Evolutionary conservation across 92 coral and sea anemone genomes (phyloP).

Genomic region (Ricordea florida): DNA sequence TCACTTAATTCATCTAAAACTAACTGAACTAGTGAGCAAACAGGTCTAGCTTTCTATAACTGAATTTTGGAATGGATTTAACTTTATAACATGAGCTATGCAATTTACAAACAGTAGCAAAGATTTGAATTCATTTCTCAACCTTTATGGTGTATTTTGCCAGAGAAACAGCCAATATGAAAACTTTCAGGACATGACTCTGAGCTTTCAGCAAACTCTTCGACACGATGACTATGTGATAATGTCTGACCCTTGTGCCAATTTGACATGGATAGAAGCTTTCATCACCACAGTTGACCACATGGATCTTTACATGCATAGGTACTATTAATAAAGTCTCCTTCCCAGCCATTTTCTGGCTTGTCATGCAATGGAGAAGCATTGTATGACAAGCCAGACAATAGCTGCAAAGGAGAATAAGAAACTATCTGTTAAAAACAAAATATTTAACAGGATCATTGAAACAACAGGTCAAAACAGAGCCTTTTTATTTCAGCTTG

Average conservation of each 20-base stretch:
- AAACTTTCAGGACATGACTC: conserved; percentile 96
- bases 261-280: conserved; percentile 93
- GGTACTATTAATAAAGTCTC: too few species aligned
- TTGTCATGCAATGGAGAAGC: too few species aligned
- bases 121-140: neutral
- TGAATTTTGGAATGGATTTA: neutral
- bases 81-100: neutral
- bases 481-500: too few species aligned
- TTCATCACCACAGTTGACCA: conserved; percentile 89
- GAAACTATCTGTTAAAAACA: neutral
- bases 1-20: too few species aligned
- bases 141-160: neutral
- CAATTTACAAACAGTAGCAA: too few species aligned
- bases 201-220: conserved; percentile 81
- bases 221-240: conserved; percentile 93
- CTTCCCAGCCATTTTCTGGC: too few species aligned
- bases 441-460: neutral
- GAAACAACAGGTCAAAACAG: neutral
- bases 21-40: too few species aligned
- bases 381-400: too few species aligned
- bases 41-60: neutral
- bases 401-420: neutral
- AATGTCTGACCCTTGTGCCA: conserved; percentile 94
- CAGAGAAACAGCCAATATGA: conserved; percentile 95
- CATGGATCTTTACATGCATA: conserved; percentile 84